Base-by-base conservation (phyloP, 2,113 vertebrate species). In the Addax nasomaculatus region DNA sequence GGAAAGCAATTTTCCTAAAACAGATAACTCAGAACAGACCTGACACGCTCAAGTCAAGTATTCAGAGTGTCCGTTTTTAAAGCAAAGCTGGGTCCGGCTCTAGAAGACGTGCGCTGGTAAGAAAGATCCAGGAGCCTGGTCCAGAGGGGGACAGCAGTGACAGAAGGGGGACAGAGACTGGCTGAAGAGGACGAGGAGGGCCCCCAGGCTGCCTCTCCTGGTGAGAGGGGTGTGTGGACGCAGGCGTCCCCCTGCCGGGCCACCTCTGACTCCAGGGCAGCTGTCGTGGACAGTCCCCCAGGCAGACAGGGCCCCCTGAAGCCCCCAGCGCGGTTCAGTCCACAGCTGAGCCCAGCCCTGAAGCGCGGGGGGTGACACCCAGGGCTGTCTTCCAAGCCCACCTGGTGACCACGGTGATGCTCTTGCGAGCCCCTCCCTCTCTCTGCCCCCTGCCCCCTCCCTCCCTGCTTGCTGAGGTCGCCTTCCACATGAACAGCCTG, bases 1-100 rank as follows among this genome's bases (percentile, higher is more conserved):
- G 62, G 93, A 89, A 95, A 95, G 33, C 62, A 84, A 84, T 76
- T 58, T 76, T 90, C 60, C 83, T 73, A 78, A 90, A 90, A 90
- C 47, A 94, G 86, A 36, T 51, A 57, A 45, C 27, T 51, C 47
- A 70, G 89, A 87, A n/a, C 27, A 57, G 94, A 73, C 49, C 58
- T 33, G 49, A 49, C 73, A 70, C 14, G 10, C 51, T 70, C 39
- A 58, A 49, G 39, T 57, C 58, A 49, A 58, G 60, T 33, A 51
- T 15, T 19, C 17, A 55, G 16, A 55, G 16, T 10, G n/a, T 33
- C 58, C 3, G 11, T 47, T 57, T 23, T 45, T 84, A 64, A 95
- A 92, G 64, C 25, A 67, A 60, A 43, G 23, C 12, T 25, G 10
- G 1, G 12, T 67, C 67, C 21, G 0, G 53, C 30, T n/a, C 36